Evolutionary conservation across 2,113 vertebrate genomes (phyloP).

Genomic region (Oncorhynchus tshawytscha): DNA sequence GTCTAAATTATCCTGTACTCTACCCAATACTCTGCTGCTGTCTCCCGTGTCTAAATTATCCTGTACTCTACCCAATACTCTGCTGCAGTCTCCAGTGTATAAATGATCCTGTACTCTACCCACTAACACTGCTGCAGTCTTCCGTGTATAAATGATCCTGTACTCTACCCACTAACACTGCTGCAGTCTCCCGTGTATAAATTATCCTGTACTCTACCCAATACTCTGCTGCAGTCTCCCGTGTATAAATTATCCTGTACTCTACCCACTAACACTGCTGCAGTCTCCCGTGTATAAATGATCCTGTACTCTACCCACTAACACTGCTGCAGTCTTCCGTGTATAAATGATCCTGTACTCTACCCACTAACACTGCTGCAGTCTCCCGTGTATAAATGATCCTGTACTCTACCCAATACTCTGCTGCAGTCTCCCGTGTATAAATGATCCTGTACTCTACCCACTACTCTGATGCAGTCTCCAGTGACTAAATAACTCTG

Average conservation of each 20-base stretch:
- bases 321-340: too few species aligned
- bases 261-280: too few species aligned
- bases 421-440: too few species aligned
- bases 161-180: conserved; percentile 11
- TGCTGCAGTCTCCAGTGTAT: conserved; percentile 48
- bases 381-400: conserved; percentile 58
- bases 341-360: not conserved
- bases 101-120: conserved; percentile 29
- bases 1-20: not conserved
- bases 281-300: too few species aligned
- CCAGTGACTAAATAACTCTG: not conserved
- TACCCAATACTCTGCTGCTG: not conserved
- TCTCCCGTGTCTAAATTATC: not conserved
- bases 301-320: too few species aligned
- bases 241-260: conserved; percentile 47
- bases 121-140: conserved; percentile 36
- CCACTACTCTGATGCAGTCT: conserved; percentile 19
- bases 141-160: conserved; percentile 47
- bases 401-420: too few species aligned
- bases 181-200: conserved; percentile 51
- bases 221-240: conserved; percentile 31
- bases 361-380: too few species aligned
- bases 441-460: too few species aligned
- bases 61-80: conserved; percentile 9
- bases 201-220: conserved; percentile 20